phyloP scores from a whole-genome alignment of 2,113 vertebrate genomes.

The Dipodomys ordii region DNA sequence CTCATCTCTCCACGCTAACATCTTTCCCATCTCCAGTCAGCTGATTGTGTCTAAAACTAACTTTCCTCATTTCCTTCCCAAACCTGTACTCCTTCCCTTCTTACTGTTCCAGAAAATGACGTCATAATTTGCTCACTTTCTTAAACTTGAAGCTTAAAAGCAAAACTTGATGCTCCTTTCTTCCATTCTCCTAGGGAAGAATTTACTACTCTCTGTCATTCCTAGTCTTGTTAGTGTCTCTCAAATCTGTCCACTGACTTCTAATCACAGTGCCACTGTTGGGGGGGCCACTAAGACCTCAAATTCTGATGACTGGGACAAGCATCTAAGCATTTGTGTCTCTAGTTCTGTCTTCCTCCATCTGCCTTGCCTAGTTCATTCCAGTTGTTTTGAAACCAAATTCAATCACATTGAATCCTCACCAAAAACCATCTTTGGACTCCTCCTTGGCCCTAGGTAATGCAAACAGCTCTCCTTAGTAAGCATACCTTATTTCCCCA shows the following conservation, averaged over 20 bases:
- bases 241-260: not conserved
- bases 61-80: not conserved
- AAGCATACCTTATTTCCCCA: not conserved
- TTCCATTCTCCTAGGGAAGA: not conserved
- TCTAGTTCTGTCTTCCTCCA: not conserved
- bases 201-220: not conserved
- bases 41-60: not conserved
- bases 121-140: not conserved
- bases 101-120: not conserved
- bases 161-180: not conserved
- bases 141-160: not conserved
- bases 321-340: not conserved
- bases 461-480: not conserved
- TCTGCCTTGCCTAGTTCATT: not conserved
- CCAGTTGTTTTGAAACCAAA: not conserved
- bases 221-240: not conserved
- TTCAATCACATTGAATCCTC: not conserved
- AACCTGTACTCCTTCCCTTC: slow-evolving; percentile 22
- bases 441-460: not conserved
- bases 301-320: not conserved
- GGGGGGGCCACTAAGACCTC: not conserved
- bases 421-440: not conserved
- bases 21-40: not conserved
- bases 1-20: not conserved
- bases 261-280: not conserved